phyloP scores from a whole-genome alignment of 1,140 invertebrate species.

The Diorhabda sublineata region DNA sequence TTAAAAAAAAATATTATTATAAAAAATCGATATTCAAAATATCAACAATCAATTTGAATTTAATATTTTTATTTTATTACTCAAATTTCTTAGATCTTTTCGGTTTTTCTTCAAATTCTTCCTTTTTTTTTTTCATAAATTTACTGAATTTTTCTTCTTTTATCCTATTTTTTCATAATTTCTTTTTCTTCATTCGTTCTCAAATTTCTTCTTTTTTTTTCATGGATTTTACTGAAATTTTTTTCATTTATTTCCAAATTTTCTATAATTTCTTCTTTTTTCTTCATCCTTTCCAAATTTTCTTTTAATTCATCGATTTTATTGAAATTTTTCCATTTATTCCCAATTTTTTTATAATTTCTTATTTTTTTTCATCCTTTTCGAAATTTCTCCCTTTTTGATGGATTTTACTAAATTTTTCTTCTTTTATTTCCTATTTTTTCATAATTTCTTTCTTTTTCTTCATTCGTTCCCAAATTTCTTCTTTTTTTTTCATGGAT shows the following conservation, averaged over 20 bases:
- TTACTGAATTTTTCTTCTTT: slow-evolving; percentile 17
- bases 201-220: neutral
- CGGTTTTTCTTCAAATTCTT: slow-evolving; percentile 37
- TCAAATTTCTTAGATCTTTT: slow-evolving; percentile 38
- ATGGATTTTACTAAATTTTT: slow-evolving; percentile 37
- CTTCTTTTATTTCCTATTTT: slow-evolving; percentile 30
- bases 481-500: slow-evolving; percentile 29
- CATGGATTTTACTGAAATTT: neutral
- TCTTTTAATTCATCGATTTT: slow-evolving; percentile 30
- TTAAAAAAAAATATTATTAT: too few species aligned
- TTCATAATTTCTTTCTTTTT: too few species aligned
- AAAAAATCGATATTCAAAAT: too few species aligned
- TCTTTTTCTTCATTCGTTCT: too few species aligned
- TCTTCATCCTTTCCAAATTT: slow-evolving; percentile 37
- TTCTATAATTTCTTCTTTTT: slow-evolving; percentile 38
- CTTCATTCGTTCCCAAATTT: too few species aligned
- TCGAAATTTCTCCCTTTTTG: neutral
- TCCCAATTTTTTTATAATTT: too few species aligned
- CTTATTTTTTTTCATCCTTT: too few species aligned
- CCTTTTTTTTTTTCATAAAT: slow-evolving; percentile 26
- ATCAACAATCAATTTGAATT: neutral
- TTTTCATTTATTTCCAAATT: neutral
- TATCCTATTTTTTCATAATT: too few species aligned
- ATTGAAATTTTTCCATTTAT: slow-evolving; percentile 15
- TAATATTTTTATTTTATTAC: slow-evolving; percentile 36